A percentile compares a stretch with the other conserved stretches of the same genome.
Conservation (phyloP, 1,140 invertebrate species). For the Cotesia typhae region DNA sequence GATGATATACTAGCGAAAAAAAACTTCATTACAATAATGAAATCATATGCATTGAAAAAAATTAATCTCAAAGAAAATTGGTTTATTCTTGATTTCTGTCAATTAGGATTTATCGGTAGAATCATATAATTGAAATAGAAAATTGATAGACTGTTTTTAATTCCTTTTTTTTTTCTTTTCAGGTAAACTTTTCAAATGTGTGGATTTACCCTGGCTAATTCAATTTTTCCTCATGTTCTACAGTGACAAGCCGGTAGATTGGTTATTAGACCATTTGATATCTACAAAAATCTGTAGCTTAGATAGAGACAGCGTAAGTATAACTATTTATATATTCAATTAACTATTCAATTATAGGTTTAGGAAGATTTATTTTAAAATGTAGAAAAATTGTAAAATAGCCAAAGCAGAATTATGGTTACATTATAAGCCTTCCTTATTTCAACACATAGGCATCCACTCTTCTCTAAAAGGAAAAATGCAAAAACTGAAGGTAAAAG, state of each 20-base stretch:
- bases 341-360: conserved; percentile 15
- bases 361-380: conserved; percentile 41
- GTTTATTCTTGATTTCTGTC: conserved; percentile 95
- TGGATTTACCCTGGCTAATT: conserved; percentile 86
- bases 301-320: conserved; percentile 81
- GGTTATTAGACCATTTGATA: conserved; percentile 91
- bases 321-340: conserved; percentile 16
- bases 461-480: conserved; percentile 97
- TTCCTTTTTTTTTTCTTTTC: conserved; percentile 48
- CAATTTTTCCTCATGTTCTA: conserved; percentile 96
- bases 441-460: conserved; percentile 95
- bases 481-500: conserved; percentile 89
- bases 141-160: conserved; percentile 12
- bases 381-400: conserved; percentile 86
- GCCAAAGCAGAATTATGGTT: conserved; percentile 84
- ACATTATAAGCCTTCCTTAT: conserved; percentile 91
- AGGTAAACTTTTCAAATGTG: conserved; percentile 93
- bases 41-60: conserved; percentile 85
- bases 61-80: conserved; percentile 81
- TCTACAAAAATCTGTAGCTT: conserved; percentile 90
- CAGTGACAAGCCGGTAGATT: conserved; percentile 96
- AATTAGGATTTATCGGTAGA: conserved; percentile 89
- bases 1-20: conserved; percentile 94
- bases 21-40: conserved; percentile 87
- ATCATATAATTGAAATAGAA: conserved; percentile 17